Percentiles rank a stretch among this genome's conserved stretches.
Evolutionary conservation across 2,113 vertebrate genomes (phyloP).

Genomic region (Caloenas nicobarica): DNA sequence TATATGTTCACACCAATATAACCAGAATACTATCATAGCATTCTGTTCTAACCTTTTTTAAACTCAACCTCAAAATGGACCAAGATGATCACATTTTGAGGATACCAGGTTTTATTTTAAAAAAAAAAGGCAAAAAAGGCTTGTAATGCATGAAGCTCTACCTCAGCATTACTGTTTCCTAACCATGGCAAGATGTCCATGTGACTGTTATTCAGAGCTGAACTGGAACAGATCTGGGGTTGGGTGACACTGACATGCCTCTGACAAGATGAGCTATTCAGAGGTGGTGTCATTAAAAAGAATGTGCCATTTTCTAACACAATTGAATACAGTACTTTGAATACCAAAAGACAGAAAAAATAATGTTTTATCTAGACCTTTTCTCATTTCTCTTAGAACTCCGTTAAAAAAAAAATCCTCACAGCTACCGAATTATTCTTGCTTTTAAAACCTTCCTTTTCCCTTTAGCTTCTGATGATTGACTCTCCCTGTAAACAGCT

Average conservation of each 20-base stretch:
- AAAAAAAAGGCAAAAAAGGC: background rate
- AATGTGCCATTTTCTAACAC: background rate
- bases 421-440: background rate
- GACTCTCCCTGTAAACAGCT: slow-evolving; percentile 47
- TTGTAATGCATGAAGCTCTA: background rate
- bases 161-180: background rate
- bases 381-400: background rate
- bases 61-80: background rate
- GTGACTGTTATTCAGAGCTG: background rate
- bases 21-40: background rate
- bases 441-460: slow-evolving; percentile 22
- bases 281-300: background rate
- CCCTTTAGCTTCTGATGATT: slow-evolving; percentile 37
- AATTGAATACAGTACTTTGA: background rate
- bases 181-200: background rate
- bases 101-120: background rate
- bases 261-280: background rate
- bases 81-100: background rate
- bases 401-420: background rate
- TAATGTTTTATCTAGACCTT: background rate
- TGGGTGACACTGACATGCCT: background rate
- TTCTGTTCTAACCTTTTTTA: background rate
- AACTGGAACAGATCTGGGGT: background rate
- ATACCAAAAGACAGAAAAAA: background rate
- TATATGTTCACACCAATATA: background rate